These are phyloP conservation scores for Buteo buteo DNA, from an alignment of 2,113 vertebrate genomes.

Conservation along the genomic window DNA sequence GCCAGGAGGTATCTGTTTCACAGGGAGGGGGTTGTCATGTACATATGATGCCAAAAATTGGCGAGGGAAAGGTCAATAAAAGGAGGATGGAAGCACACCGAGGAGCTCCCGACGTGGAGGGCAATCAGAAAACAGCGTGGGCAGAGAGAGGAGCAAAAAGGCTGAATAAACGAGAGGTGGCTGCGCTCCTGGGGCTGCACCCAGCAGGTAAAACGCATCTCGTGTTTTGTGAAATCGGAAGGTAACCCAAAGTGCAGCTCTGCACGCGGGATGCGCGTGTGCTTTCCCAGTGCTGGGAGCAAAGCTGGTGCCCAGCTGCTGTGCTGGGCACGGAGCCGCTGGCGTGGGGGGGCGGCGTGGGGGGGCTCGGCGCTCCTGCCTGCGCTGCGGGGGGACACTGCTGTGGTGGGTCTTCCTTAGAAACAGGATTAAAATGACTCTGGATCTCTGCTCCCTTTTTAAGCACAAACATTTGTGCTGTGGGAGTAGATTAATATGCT, in stretches of 20 bases:
- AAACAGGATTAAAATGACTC: not conserved
- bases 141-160: not conserved
- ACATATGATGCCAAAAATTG: not conserved
- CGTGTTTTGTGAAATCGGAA: accelerated
- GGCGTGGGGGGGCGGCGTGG: accelerated
- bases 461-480: not conserved
- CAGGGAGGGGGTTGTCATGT: not conserved
- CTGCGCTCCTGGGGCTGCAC: not conserved
- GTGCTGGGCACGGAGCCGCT: not conserved
- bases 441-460: not conserved
- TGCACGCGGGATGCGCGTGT: accelerated
- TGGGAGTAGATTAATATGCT: not conserved
- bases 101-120: not conserved
- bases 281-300: not conserved
- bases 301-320: not conserved
- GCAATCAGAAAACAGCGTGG: not conserved
- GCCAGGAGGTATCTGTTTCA: not conserved
- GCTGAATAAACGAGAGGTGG: accelerated
- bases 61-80: not conserved
- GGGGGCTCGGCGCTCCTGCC: not conserved
- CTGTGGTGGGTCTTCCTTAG: accelerated
- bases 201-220: not conserved
- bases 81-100: not conserved
- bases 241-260: not conserved
- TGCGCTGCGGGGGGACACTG: accelerated